phyloP scores from a whole-genome alignment of 2,113 vertebrate genomes.

The Hassar affinis region DNA sequence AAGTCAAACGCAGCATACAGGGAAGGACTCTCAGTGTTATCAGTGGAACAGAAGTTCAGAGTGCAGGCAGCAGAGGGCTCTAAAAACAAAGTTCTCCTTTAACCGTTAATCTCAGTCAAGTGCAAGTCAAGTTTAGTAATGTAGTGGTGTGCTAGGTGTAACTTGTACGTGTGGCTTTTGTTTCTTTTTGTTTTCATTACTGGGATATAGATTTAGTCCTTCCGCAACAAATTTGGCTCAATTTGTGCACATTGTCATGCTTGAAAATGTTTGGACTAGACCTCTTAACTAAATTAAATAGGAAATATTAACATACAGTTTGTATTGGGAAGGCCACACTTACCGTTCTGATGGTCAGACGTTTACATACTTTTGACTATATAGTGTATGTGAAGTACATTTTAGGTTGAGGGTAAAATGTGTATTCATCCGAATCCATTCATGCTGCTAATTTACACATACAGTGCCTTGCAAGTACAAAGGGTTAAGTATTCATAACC shows the following conservation, averaged over 20 bases:
- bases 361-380: not conserved
- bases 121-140: not conserved
- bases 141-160: not conserved
- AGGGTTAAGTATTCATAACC: too few relatives aligned
- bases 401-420: not conserved
- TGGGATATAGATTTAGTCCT: not conserved
- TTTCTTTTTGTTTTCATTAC: not conserved
- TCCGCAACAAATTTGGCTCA: too few relatives aligned
- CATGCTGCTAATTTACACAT: not conserved
- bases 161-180: not conserved
- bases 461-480: too few relatives aligned
- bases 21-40: not conserved
- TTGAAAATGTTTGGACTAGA: too few relatives aligned
- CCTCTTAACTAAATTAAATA: not conserved
- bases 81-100: not conserved
- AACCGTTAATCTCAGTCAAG: not conserved
- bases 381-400: not conserved
- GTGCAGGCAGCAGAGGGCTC: not conserved
- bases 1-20: not conserved
- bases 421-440: not conserved
- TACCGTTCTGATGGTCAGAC: not conserved
- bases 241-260: too few relatives aligned
- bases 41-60: not conserved
- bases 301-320: not conserved
- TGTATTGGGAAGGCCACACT: not conserved